These are phyloP conservation scores for Teleopsis dalmanni DNA, from an alignment of 1,140 invertebrate genomes.

Conservation along the genomic window DNA sequence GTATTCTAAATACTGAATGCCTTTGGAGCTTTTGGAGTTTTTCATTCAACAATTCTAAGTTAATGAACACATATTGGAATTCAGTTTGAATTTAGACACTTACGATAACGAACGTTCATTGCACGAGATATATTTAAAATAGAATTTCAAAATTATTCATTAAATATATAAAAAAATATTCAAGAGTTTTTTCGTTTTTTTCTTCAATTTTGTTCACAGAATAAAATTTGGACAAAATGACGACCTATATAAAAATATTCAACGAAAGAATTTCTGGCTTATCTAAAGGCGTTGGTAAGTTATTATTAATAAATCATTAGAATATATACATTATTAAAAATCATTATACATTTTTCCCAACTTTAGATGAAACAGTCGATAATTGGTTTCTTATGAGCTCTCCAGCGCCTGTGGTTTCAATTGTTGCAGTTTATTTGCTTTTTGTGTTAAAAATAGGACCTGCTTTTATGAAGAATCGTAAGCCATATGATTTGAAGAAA, in stretches of 20 bases:
- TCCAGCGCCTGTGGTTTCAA: slow-evolving; percentile 49
- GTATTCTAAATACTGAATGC: too few species aligned
- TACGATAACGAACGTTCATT: too few species aligned
- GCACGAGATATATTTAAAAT: too few species aligned
- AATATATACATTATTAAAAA: not conserved
- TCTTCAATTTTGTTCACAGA: not conserved
- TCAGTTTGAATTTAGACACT: too few species aligned
- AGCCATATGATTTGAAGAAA: slow-evolving; percentile 62
- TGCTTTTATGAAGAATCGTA: slow-evolving; percentile 61
- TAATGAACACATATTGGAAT: too few species aligned
- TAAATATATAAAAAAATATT: not conserved
- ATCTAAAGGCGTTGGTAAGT: slow-evolving; percentile 39
- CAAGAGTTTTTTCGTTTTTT: not conserved
- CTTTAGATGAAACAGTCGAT: slow-evolving; percentile 54
- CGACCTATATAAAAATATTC: slow-evolving; percentile 37
- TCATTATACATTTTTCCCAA: not conserved
- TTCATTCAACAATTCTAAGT: too few species aligned
- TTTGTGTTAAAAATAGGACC: slow-evolving; percentile 64
- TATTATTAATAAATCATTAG: not conserved
- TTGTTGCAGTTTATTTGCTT: slow-evolving; percentile 59
- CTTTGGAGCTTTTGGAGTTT: too few species aligned
- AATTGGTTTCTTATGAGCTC: slow-evolving; percentile 55
- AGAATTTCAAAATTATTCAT: not conserved
- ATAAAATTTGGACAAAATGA: slow-evolving; percentile 17
- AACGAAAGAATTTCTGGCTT: slow-evolving; percentile 38